Evolutionary conservation across 2,113 vertebrate species (phyloP).

Genomic region (Sterna hirundo): DNA sequence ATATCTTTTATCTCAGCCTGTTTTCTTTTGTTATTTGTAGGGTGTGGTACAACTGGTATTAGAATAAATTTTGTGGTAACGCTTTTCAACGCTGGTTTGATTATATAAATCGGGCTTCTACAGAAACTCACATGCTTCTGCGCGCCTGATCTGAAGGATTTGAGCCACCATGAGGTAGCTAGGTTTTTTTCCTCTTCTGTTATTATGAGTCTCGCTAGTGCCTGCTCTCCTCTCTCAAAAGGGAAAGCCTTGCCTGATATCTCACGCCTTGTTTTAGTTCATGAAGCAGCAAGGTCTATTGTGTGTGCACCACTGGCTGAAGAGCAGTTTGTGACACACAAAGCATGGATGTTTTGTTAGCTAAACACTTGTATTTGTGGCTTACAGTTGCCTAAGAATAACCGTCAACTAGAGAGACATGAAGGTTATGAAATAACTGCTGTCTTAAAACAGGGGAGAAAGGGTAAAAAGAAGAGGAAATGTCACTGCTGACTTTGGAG

Average conservation of each 20-base stretch:
- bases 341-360: not conserved
- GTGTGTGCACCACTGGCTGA: not conserved
- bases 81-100: not conserved
- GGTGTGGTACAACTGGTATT: not conserved
- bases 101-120: not conserved
- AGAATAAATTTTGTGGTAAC: not conserved
- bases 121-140: not conserved
- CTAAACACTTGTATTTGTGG: not conserved
- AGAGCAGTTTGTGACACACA: not conserved
- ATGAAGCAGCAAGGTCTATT: not conserved
- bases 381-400: not conserved
- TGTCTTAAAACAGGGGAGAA: not conserved
- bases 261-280: not conserved
- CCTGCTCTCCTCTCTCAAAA: not conserved
- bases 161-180: not conserved
- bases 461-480: not conserved
- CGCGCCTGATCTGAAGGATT: not conserved
- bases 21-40: slow-evolving; percentile 16
- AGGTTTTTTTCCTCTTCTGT: not conserved
- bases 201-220: not conserved
- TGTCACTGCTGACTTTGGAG: not conserved
- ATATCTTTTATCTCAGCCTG: not conserved
- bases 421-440: slow-evolving; percentile 1
- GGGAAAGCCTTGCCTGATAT: not conserved
- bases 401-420: not conserved